Evolutionary conservation across 1,140 invertebrate species (phyloP).

Genomic region (Drosophila teissieri): DNA sequence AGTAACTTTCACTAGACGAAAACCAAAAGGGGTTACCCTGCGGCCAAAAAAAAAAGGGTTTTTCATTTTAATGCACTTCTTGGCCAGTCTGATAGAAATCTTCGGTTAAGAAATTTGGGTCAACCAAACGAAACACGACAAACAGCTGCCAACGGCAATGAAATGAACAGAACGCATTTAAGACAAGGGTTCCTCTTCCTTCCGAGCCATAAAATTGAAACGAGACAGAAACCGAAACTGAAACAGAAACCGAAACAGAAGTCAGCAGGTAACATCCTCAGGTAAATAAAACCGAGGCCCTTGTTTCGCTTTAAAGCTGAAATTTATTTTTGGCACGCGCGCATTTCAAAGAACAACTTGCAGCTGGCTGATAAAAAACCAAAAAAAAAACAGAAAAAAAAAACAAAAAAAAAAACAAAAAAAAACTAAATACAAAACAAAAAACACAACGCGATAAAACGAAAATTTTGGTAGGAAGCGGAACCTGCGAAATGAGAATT

Average conservation of each 20-base stretch:
- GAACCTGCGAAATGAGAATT: conserved; percentile 8
- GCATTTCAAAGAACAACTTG: conserved; percentile 31
- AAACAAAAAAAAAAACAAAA: neutral
- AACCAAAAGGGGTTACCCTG: conserved; percentile 18
- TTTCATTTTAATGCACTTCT: conserved; percentile 7
- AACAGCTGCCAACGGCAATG: conserved; percentile 53
- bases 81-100: conserved; percentile 50
- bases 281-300: conserved; percentile 10
- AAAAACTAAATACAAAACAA: neutral
- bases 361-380: conserved; percentile 23
- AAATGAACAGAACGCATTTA: conserved; percentile 13
- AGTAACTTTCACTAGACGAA: conserved; percentile 28
- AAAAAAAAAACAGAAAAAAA: neutral
- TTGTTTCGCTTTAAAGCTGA: conserved; percentile 28
- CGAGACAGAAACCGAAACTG: neutral
- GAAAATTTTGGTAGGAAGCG: conserved; percentile 11
- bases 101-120: conserved; percentile 56
- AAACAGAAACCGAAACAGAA: conserved; percentile 26
- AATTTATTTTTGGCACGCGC: conserved; percentile 54
- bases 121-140: conserved; percentile 40
- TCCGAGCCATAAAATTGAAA: conserved; percentile 13
- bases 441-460: conserved; percentile 8
- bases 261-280: conserved; percentile 46
- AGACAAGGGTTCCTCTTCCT: conserved; percentile 24
- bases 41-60: conserved; percentile 6